These are phyloP conservation scores for Germaria angustata DNA, from an alignment of 2,888 invertebrate genomes.

Conservation along the genomic window DNA sequence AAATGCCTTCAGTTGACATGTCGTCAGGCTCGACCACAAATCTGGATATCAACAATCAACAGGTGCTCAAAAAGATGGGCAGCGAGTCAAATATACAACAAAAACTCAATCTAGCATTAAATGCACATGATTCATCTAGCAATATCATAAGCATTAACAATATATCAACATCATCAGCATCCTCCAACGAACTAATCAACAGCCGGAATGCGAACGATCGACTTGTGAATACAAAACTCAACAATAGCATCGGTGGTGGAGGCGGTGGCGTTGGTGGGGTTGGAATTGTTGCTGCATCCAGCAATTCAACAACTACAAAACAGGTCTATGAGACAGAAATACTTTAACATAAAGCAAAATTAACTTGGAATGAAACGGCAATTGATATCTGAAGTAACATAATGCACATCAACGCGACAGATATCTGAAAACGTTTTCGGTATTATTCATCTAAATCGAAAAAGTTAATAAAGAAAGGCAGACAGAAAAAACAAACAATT, in stretches of 20 bases:
- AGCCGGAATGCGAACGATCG: slow-evolving; percentile 51
- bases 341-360: slow-evolving; percentile 85
- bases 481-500: not conserved
- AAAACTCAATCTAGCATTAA: slow-evolving; percentile 79
- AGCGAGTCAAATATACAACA: slow-evolving; percentile 92
- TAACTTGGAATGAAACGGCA: slow-evolving; percentile 78
- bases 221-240: slow-evolving; percentile 43
- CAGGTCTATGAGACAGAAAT: slow-evolving; percentile 96
- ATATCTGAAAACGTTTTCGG: not conserved
- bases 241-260: slow-evolving; percentile 10
- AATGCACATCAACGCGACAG: not conserved
- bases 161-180: slow-evolving; percentile 24
- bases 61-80: slow-evolving; percentile 89
- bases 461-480: not conserved
- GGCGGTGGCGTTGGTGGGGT: slow-evolving; percentile 71
- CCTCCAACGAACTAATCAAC: slow-evolving; percentile 47
- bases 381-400: slow-evolving; percentile 65
- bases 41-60: slow-evolving; percentile 49
- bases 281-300: slow-evolving; percentile 58
- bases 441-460: not conserved
- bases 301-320: slow-evolving; percentile 83
- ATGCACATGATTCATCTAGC: slow-evolving; percentile 32
- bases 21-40: slow-evolving; percentile 81
- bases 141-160: slow-evolving; percentile 29
- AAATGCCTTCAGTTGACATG: slow-evolving; percentile 86